Conservation (phyloP, 1,140 invertebrate genomes). For the Dermatophagoides farinae region DNA sequence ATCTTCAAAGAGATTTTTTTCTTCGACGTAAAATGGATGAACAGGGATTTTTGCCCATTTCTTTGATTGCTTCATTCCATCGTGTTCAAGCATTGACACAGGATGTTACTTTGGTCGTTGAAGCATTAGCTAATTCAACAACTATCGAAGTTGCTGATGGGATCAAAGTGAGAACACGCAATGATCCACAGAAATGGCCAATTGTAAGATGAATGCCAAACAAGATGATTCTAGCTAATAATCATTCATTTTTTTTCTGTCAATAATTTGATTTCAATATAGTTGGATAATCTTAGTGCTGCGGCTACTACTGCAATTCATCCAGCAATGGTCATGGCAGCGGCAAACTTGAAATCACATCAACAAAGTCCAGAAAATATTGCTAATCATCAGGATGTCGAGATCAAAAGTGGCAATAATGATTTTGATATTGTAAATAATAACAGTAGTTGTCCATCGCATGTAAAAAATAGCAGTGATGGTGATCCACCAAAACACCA, state of each 20-base stretch:
- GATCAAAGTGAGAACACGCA: conserved; percentile 55
- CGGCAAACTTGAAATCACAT: no score
- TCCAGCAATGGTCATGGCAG: neutral
- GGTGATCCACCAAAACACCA: neutral
- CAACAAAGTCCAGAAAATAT: neutral
- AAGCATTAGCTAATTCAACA: conserved; percentile 55
- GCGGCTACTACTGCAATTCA: neutral
- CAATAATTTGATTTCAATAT: neutral
- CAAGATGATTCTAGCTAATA: neutral
- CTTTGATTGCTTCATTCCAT: conserved; percentile 84
- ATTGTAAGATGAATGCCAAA: conserved; percentile 12
- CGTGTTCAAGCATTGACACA: conserved; percentile 66
- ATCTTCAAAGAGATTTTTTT: conserved; percentile 86
- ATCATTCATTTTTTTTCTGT: neutral
- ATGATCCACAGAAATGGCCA: conserved; percentile 33
- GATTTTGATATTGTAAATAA: neutral
- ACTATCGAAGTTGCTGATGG: conserved; percentile 56
- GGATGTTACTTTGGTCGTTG: conserved; percentile 55
- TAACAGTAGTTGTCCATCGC: no score
- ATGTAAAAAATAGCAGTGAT: no score
- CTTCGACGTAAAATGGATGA: conserved; percentile 85
- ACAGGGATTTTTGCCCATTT: conserved; percentile 76
- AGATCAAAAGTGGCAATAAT: neutral
- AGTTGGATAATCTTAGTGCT: conserved; percentile 4
- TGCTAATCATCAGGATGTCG: neutral